Evolutionary conservation across 2,113 vertebrate species (phyloP).

Genomic region (Charadrius vociferus): DNA sequence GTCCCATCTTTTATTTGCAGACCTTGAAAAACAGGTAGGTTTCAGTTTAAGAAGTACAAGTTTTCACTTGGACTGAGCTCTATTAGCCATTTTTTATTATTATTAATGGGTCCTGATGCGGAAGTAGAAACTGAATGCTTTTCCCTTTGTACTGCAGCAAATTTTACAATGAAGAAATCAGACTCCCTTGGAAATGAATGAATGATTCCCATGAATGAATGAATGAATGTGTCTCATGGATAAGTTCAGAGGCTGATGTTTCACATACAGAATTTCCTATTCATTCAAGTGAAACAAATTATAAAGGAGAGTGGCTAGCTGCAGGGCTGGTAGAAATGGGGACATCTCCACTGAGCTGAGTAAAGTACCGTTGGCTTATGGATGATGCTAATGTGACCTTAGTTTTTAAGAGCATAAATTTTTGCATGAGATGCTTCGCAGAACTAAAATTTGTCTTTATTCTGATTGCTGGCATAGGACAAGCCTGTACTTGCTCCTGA

Average conservation of each 20-base stretch:
- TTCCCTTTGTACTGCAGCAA: neutral
- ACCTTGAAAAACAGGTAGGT: neutral
- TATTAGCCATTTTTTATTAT: neutral
- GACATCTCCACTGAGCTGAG: neutral
- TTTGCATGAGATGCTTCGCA: neutral
- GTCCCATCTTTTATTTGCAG: neutral
- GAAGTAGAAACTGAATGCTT: neutral
- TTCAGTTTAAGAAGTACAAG: neutral
- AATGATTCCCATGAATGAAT: slow-evolving; percentile 15
- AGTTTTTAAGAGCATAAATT: neutral
- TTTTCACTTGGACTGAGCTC: neutral
- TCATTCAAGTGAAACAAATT: slow-evolving; percentile 13
- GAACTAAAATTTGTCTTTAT: neutral
- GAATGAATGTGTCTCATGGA: neutral
- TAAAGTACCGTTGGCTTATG: neutral
- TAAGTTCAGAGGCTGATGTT: neutral
- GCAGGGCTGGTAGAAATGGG: slow-evolving; percentile 36
- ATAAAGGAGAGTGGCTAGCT: slow-evolving; percentile 20
- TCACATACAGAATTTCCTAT: neutral
- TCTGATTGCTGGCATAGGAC: slow-evolving; percentile 77
- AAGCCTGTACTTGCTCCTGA: slow-evolving; percentile 91
- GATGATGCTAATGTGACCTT: neutral
- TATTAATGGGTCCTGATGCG: neutral
- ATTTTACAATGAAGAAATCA: slow-evolving; percentile 13
- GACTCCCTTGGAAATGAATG: slow-evolving; percentile 18